A percentile compares a stretch with the other conserved stretches of the same genome.
phyloP scores from a whole-genome alignment of 2,797 vertebrate genomes.

The Eremophila alpestris region DNA sequence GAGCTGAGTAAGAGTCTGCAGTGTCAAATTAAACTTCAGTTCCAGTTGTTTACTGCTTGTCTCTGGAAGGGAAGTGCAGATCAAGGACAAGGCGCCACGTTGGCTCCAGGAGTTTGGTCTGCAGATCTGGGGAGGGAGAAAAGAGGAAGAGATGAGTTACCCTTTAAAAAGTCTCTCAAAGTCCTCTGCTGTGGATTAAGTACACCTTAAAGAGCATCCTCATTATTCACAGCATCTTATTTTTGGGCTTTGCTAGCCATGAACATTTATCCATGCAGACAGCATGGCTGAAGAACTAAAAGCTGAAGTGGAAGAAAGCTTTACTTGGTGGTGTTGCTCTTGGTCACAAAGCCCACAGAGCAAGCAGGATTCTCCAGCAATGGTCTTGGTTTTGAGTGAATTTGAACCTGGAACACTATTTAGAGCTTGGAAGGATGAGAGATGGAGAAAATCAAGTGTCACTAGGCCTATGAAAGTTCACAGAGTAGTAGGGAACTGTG shows the following conservation, averaged over 20 bases:
- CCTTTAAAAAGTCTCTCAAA: neutral
- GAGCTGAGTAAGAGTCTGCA: neutral
- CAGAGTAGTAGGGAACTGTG: neutral
- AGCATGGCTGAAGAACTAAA: neutral
- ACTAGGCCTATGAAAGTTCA: neutral
- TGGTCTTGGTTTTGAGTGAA: fast-evolving
- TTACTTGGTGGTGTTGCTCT: neutral
- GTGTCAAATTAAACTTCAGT: neutral
- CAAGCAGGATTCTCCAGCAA: neutral
- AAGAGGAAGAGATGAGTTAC: neutral
- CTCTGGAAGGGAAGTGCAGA: neutral
- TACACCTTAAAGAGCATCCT: neutral
- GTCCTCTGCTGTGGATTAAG: neutral
- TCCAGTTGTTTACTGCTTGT: slow-evolving; percentile 21
- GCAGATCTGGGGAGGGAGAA: neutral
- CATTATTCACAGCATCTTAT: neutral
- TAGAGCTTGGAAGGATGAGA: neutral
- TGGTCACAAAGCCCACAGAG: neutral
- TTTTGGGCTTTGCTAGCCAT: neutral
- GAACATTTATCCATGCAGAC: neutral
- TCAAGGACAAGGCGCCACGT: neutral
- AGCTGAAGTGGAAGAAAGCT: neutral
- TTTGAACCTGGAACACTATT: neutral
- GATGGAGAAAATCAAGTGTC: neutral
- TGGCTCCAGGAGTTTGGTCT: neutral